Percentiles rank a stretch among this genome's conserved stretches.
phyloP scores from a whole-genome alignment of 2,888 invertebrate genomes.

The Hemistola chrysoprasaria region DNA sequence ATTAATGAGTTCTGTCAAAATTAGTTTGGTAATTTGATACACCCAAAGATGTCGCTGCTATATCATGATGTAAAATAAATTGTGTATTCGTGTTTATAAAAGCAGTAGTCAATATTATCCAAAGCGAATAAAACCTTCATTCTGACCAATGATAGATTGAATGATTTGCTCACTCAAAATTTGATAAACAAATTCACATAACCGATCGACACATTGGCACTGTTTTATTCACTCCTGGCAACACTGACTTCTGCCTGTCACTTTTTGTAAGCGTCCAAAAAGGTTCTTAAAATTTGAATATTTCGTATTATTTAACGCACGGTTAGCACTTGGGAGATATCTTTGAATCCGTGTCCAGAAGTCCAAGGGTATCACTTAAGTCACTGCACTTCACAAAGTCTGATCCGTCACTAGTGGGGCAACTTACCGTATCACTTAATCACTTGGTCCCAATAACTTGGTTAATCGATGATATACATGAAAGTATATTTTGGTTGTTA shows the following conservation, averaged over 20 bases:
- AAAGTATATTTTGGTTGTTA: conserved; percentile 57
- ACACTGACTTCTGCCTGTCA: conserved; percentile 56
- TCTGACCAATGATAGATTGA: background rate
- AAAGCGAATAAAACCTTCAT: conserved; percentile 1
- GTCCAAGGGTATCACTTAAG: conserved; percentile 61
- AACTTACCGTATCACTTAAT: conserved; percentile 80
- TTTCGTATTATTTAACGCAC: conserved; percentile 35
- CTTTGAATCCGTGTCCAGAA: conserved; percentile 29
- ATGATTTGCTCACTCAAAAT: too few relatives aligned
- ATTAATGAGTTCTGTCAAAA: too few relatives aligned
- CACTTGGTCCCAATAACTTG: conserved; percentile 72
- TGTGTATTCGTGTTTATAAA: background rate
- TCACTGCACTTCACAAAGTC: conserved; percentile 74
- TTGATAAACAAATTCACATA: too few relatives aligned
- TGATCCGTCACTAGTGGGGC: conserved; percentile 55
- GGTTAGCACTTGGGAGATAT: conserved; percentile 44
- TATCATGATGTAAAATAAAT: conserved; percentile 5
- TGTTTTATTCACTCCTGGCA: conserved; percentile 40
- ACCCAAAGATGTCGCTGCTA: conserved; percentile 27
- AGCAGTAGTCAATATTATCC: conserved; percentile 10
- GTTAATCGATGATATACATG: conserved; percentile 60
- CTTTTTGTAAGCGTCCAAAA: conserved; percentile 31
- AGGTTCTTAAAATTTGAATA: conserved; percentile 33
- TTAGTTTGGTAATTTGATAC: conserved; percentile 26
- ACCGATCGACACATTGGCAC: background rate